Base-by-base conservation (phyloP, 1,140 invertebrate species). In the Drosophila aff. region DNA sequence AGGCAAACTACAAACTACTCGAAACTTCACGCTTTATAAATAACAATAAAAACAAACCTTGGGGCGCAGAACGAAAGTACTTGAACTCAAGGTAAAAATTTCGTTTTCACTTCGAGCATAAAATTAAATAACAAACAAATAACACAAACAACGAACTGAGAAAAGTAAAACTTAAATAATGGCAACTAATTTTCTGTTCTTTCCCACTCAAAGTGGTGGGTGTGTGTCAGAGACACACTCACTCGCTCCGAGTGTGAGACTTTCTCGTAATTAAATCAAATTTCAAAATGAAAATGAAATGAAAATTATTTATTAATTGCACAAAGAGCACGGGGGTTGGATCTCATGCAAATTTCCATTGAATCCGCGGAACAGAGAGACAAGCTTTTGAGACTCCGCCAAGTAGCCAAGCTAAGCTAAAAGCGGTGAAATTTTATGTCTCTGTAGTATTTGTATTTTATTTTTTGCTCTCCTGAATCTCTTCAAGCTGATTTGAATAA, bases 181-280 rank as follows among this genome's bases (percentile, higher is more conserved):
- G 72, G 66, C 74, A 90, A 76, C 84, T 84, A 89, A 89, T 89
- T 89, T 84, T 81, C 53, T 72, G 84, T 89, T 89, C 84, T 89
- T 78, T 89, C 82, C 66, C 66, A 73, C 61, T 68, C 50, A 64
- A 55, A 57, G 41, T 43, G 52, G 66, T 15, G 21, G 65, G 47
- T 52, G 49, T 57, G 52, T 36, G 10, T 7, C 10, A 36, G 50
- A 33, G 23, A 26, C 18, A 31, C 43, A 52, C 49, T 33, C 50
- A 53, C 50, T 18, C 26, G 4, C n/a, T 16, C n/a, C 9, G 46
- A 44, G 50, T 53, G 33, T 21, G 21, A 21, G 52, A 86, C 83
- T 86, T 86, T 89, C 84, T 76, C 84, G 64, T 89, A 84, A 90
- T 89, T 89, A 89, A 89, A 89, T 90, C 67, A 79, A 84, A 87